Base-by-base conservation (phyloP, 1,140 invertebrate species). In the Hydropsyche tenuis region DNA sequence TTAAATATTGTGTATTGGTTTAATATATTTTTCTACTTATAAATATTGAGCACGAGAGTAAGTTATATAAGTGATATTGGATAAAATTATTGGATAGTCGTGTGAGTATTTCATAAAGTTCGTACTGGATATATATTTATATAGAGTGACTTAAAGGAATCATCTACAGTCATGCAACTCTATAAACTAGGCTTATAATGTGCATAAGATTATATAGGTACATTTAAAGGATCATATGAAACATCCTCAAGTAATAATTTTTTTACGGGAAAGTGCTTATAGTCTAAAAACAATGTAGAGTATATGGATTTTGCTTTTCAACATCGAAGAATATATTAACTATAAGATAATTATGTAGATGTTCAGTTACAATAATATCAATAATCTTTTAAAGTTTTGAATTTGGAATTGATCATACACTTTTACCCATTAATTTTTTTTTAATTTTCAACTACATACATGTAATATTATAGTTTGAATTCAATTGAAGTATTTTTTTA, bases 161-260 rank as follows among this genome's bases (percentile, higher is more conserved):
- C 25, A 60, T 60, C 56, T 60, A 60, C 56, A 11, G 25, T 23
- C 56, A 60, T 60, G 56, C 56, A 60, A 60, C 20, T 60, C 56
- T 60, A 60, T 60, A 53, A 20, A 25, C 45, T 48, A 48, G 11
- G 11, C 45, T 48, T 48, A 48, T 48, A 48, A 48, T 48, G 56
- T 60, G 56, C 56, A 60, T 60, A 22, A 60, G 4, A 48, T 48
- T 37, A 37, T 4, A 37, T 37, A 37, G 30, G 30, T 37, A 37
- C 30, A 37, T 37, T 37, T 37, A 37, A 3, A 9, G 30, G 30
- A 37, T 37, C 9, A 37, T 9, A 9, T 4, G 30, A 9, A n/a
- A 37, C 30, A 37, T 37, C 30, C 30, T 9, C 9, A 37, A 37
- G 3, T 4, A 3, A 37, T 37, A 37, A 4, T 37, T 37, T 9